Percentiles rank a stretch among this genome's conserved stretches.
Conservation (phyloP, 2,113 vertebrate genomes). For the Platichthys stellatus region DNA sequence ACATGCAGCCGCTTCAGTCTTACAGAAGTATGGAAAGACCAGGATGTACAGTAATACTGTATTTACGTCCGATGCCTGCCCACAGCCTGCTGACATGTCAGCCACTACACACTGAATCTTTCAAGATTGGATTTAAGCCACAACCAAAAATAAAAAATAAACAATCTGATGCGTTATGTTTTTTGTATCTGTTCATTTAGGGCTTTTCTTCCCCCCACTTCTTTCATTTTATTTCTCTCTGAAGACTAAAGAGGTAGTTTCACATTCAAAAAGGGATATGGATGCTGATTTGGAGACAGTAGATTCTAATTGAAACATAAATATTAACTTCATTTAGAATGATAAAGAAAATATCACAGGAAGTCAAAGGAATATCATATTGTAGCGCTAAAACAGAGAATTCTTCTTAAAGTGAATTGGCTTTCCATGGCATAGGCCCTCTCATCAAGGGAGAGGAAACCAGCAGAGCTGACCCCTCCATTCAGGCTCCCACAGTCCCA, state of each 20-base stretch:
- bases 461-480: neutral
- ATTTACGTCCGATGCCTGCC: constrained; percentile 20
- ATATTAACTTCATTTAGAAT: constrained; percentile 41
- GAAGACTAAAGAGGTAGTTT: constrained; percentile 75
- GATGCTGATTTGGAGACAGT: constrained; percentile 39
- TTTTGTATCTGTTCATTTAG: constrained; percentile 3
- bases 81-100: neutral
- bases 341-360: constrained; percentile 20
- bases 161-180: neutral
- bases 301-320: constrained; percentile 55
- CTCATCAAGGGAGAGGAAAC: neutral
- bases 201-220: neutral
- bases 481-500: constrained; percentile 1
- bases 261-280: constrained; percentile 71
- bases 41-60: constrained; percentile 9
- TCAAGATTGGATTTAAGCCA: neutral
- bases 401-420: constrained; percentile 3
- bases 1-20: constrained; percentile 26
- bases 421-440: constrained; percentile 9
- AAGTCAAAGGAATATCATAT: constrained; percentile 16
- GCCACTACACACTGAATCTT: constrained; percentile 4
- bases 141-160: neutral
- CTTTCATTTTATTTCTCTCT: constrained; percentile 7
- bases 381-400: constrained; percentile 1
- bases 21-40: neutral